phyloP scores from a whole-genome alignment of 2,113 vertebrate species.

The Notiomystis cincta region DNA sequence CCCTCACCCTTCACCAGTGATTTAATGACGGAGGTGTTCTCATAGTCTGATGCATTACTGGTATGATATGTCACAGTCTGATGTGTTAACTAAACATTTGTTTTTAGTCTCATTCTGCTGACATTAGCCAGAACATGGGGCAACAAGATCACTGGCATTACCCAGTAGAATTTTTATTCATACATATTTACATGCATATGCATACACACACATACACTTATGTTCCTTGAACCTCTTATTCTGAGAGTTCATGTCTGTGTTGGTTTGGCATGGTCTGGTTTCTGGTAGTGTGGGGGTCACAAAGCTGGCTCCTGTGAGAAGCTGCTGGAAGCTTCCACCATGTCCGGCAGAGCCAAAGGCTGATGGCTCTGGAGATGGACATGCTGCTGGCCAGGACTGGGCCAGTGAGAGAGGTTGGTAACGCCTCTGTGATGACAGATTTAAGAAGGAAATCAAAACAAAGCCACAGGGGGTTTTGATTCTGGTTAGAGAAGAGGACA shows the following conservation, averaged over 20 bases:
- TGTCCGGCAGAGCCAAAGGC: too few relatives aligned
- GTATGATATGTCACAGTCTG: neutral
- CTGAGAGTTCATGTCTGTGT: neutral
- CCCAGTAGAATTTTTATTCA: neutral
- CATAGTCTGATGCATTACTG: neutral
- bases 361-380: too few relatives aligned
- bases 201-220: rapidly evolving
- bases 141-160: neutral
- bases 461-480: too few relatives aligned
- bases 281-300: too few relatives aligned
- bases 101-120: neutral
- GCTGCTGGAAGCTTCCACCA: too few relatives aligned
- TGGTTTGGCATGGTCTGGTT: too few relatives aligned
- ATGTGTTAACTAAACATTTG: neutral
- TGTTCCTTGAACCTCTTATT: neutral
- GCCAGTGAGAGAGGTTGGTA: too few relatives aligned
- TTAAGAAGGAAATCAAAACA: too few relatives aligned
- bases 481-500: too few relatives aligned
- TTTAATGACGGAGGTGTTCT: neutral
- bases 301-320: too few relatives aligned
- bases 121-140: neutral
- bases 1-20: neutral
- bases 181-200: neutral
- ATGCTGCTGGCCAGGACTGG: too few relatives aligned
- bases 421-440: too few relatives aligned